These are phyloP conservation scores for Spodoptera frugiperda DNA, from an alignment of 1,140 invertebrate genomes.

Conservation along the genomic window DNA sequence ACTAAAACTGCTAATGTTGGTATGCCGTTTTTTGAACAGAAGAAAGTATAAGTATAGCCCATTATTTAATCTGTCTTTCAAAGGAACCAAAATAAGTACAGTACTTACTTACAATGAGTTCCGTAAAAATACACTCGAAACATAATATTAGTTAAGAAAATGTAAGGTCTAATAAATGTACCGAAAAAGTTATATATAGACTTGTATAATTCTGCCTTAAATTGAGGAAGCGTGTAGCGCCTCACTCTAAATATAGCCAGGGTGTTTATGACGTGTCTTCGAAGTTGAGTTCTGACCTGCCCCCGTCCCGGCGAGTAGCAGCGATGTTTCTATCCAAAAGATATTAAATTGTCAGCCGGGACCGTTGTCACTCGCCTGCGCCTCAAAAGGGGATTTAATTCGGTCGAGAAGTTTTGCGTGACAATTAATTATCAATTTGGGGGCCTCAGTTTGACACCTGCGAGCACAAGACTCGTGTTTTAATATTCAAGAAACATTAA, in stretches of 20 bases:
- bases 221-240: too few species aligned
- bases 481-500: constrained; percentile 43
- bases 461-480: constrained; percentile 32
- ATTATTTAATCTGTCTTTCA: too few species aligned
- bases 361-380: constrained; percentile 74
- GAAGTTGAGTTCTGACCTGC: constrained; percentile 35
- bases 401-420: constrained; percentile 76
- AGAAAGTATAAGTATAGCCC: too few species aligned
- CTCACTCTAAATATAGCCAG: neutral
- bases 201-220: neutral
- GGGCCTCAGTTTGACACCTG: constrained; percentile 72
- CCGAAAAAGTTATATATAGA: neutral
- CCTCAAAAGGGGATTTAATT: constrained; percentile 81
- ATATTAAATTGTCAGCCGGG: constrained; percentile 83
- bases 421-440: constrained; percentile 84
- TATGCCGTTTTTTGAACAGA: too few species aligned
- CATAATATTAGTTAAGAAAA: too few species aligned
- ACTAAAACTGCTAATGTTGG: too few species aligned
- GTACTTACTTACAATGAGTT: too few species aligned
- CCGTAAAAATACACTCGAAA: too few species aligned
- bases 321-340: constrained; percentile 66
- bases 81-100: too few species aligned
- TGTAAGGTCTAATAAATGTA: too few species aligned
- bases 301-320: constrained; percentile 42
- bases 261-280: constrained; percentile 17